These are phyloP conservation scores for Penaeus indicus DNA, from an alignment of 1,140 invertebrate species.

Conservation along the genomic window DNA sequence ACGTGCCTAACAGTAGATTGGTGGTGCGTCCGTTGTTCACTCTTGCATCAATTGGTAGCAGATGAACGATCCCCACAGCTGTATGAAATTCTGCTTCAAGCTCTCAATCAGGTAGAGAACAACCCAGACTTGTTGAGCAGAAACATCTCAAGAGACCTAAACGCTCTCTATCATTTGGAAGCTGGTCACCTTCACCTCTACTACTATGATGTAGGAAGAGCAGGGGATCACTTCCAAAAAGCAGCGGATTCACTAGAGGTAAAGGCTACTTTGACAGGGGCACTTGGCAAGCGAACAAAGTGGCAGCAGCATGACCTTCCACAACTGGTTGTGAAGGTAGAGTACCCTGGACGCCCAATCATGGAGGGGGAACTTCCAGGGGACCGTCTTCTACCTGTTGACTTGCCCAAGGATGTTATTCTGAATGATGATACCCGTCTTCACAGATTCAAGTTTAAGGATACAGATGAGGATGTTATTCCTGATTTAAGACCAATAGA, in stretches of 20 bases:
- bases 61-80: constrained; percentile 66
- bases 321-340: constrained; percentile 82
- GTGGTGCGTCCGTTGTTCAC: constrained; percentile 71
- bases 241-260: constrained; percentile 77
- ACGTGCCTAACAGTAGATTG: constrained; percentile 68
- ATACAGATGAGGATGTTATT: constrained; percentile 72
- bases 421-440: constrained; percentile 88
- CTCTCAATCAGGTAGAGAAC: constrained; percentile 62
- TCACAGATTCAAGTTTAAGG: constrained; percentile 81
- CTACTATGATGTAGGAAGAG: constrained; percentile 80
- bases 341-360: constrained; percentile 70
- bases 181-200: constrained; percentile 80
- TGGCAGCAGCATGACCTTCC: constrained; percentile 86
- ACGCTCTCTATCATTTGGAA: constrained; percentile 81
- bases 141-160: constrained; percentile 64
- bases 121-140: constrained; percentile 50
- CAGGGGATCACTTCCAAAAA: constrained; percentile 77
- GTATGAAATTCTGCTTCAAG: constrained; percentile 59
- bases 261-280: constrained; percentile 78
- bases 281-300: constrained; percentile 89
- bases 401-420: constrained; percentile 73
- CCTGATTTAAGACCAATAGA: constrained; percentile 79
- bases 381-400: constrained; percentile 69
- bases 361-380: constrained; percentile 70
- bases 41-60: constrained; percentile 64